These are phyloP conservation scores for Nothoprocta pentlandii DNA, from an alignment of 2,113 vertebrate species.

Conservation along the genomic window DNA sequence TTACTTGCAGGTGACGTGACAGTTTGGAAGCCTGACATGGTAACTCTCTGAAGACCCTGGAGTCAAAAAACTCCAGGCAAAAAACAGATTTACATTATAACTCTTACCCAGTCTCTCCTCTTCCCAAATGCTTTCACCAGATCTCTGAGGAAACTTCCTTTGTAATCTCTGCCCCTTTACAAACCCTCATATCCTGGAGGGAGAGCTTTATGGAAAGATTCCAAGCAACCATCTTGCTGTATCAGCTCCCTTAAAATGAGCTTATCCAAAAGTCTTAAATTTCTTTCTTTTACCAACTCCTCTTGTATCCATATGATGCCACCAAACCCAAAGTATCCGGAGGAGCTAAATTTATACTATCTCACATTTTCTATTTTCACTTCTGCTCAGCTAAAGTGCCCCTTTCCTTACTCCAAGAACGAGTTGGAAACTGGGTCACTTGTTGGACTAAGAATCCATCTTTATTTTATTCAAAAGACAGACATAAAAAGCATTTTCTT, in stretches of 20 bases:
- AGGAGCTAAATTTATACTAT: not conserved
- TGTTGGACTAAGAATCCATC: not conserved
- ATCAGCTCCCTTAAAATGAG: fast-evolving
- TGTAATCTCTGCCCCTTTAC: not conserved
- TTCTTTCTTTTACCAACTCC: not conserved
- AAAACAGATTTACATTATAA: not conserved
- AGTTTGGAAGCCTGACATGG: not conserved
- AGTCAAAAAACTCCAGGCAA: not conserved
- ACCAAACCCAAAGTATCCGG: not conserved
- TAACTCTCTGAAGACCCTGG: not conserved
- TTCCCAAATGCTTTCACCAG: not conserved
- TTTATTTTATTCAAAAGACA: not conserved
- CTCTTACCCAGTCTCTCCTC: not conserved
- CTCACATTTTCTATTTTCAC: not conserved
- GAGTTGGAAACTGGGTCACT: not conserved
- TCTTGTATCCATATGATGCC: not conserved
- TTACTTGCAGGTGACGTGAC: not conserved
- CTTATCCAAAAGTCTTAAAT: not conserved
- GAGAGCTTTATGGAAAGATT: not conserved
- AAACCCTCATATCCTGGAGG: not conserved
- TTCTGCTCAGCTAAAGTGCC: not conserved
- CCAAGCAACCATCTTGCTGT: not conserved
- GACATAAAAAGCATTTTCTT: not conserved
- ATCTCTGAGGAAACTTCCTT: not conserved
- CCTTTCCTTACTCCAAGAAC: fast-evolving